Evolutionary conservation across 2,113 vertebrate species (phyloP).

Genomic region (Calidris pugnax): DNA sequence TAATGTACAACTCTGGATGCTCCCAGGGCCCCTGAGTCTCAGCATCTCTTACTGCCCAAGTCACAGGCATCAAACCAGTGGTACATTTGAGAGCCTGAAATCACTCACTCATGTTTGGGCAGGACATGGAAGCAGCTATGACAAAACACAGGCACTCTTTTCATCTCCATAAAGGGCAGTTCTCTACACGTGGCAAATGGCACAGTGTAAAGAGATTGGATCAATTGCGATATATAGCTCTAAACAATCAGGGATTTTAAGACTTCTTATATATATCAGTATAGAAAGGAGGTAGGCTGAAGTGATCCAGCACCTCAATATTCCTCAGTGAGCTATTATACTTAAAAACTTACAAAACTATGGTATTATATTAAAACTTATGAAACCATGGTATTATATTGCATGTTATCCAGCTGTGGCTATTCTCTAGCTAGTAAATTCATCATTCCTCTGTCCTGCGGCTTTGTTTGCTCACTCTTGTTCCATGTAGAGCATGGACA

Average conservation of each 20-base stretch:
- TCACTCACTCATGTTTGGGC: neutral
- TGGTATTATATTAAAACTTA: neutral
- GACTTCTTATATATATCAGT: neutral
- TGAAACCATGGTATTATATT: neutral
- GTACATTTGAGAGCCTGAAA: neutral
- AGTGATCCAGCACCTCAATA: neutral
- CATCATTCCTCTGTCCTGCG: neutral
- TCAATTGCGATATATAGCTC: neutral
- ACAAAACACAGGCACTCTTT: neutral
- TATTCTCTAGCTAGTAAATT: neutral
- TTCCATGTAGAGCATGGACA: neutral
- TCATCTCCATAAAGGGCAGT: neutral
- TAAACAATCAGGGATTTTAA: neutral
- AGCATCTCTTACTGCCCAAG: neutral
- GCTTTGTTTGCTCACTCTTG: neutral
- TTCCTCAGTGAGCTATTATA: neutral
- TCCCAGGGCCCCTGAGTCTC: neutral
- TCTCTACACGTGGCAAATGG: neutral
- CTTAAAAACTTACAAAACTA: neutral
- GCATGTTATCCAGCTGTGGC: neutral
- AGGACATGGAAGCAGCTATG: neutral
- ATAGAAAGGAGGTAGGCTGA: neutral
- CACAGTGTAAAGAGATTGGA: neutral
- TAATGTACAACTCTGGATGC: neutral
- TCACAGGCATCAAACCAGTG: neutral